Base-by-base conservation (phyloP, 2,797 vertebrate genomes). In the Chromobotia macracanthus region DNA sequence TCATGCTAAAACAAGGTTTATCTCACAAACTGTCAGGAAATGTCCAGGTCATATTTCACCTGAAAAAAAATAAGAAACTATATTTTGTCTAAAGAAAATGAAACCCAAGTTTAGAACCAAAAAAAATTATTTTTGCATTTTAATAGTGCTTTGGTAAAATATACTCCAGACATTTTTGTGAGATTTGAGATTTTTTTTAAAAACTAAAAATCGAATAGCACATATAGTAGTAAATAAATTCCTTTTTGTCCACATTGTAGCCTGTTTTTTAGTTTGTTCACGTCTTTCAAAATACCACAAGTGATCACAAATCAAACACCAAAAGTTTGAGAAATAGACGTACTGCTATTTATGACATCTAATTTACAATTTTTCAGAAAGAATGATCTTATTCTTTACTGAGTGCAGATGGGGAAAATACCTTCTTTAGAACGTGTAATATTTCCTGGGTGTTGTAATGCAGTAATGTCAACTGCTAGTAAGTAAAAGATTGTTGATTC, bases 101-200 rank as follows among this genome's bases (percentile, higher is more conserved):
- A 38, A 38, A 38, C 38, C 9, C 31, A 78, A 77, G 3, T 31
- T 3, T 31, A 31, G 31, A 31, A 31, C 31, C 31, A 31, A 3
- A 31, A 31, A 31, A 31, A 31, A 41, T 41, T 7, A 8, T 41
- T 8, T 41, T 41, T 41, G 38, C 38, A 41, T 41, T 7, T 41
- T 7, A 41, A 8, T 41, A 7, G 38, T 10, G 1, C 1, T 41
- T 41, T 41, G 38, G 38, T 1, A 41, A 41, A 41, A 41, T 41
- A 41, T 10, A 41, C 7, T 41, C 18, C 82, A 85, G 83, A 77
- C 85, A 88, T 81, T 84, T 83, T 79, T 5, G n/a, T n/a, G n/a
- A n/a, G n/a, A n/a, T n/a, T n/a, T 31, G 3, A 1, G 31, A 31
- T n/a, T n/a, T 31, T 31, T 31, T 31, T 31, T 5, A 31, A 31